Base-by-base conservation (phyloP, 1,140 invertebrate species). In the Sarcophaga bullata region DNA sequence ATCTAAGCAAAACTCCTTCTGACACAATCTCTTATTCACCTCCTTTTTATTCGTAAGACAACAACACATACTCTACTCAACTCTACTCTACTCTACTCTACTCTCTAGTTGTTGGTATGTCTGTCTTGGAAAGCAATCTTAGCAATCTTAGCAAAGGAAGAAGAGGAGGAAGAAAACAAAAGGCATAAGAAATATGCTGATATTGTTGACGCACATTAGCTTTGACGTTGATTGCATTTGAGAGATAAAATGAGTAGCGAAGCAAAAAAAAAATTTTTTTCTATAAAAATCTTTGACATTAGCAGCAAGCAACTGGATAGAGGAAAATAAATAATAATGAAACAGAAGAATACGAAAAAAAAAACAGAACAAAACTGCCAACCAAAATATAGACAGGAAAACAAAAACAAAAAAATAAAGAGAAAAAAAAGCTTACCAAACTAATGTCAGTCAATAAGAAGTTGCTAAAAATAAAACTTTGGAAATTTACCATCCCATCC, bases 251-350 rank as follows among this genome's bases (percentile, higher is more conserved):
- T n/a, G 25, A 68, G 62, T 68, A 58, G 15, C 54, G 54, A 58
- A 58, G 13, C 7, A 58, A n/a, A n/a, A 76, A 76, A 15, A 76
- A 48, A 76, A 37, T 37, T 37, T 37, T 37, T 37, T 37, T 58
- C 13, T 76, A 76, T 76, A n/a, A 76, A 76, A 17, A 76, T 48
- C 46, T 76, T 76, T 76, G 73, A 76, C 73, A 49, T 76, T 76
- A 48, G 73, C 47, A 37, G 25, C 25, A 49, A 37, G 25, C 25
- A 49, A 78, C 46, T 76, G 15, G 9, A 37, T 37, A 76, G 15
- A 76, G 47, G 17, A 76, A n/a, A n/a, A n/a, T n/a, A n/a, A n/a
- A n/a, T n/a, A n/a, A n/a, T n/a, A n/a, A n/a, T n/a, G n/a, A n/a
- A n/a, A n/a, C n/a, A n/a, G n/a, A n/a, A n/a, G n/a, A n/a, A n/a